Evolutionary conservation across 2,888 invertebrate species (phyloP), one percentile per base, ranked within the genome.

Genomic region (Agapostemon virescens): DNA sequence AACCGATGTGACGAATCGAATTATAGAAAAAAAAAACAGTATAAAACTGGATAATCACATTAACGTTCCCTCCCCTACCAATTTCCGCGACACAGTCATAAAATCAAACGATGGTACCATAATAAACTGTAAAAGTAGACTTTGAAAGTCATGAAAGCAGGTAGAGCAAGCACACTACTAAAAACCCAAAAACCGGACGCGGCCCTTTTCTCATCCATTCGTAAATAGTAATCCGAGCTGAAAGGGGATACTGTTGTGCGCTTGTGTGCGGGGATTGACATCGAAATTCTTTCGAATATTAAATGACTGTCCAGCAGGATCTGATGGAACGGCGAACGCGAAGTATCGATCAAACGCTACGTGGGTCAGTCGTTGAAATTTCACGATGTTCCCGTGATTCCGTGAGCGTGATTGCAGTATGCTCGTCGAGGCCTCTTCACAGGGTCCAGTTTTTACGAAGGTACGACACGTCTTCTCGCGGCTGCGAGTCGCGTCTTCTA

Each of bases 371-470:
- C 26, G 38, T 40, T 75, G 26, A 58, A 73, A 55, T 63, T 78
- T 73, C 45, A 52, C 52, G 55, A 80, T 66, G 26, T 26, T 58
- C 11, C 30, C 36, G 13, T 23, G 58, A 72, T 80, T 61, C 66
- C 30, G 49, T 36, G 36, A 20, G 30, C 67, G 72, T 30, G 58
- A 33, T 69, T 55, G 38, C 45, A 17, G 15, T 52, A 30, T 49
- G 55, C 9, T 63, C n/a, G 40, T 42, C n/a, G 52, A 71, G 74
- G 42, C 69, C 71, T 26, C 67, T 67, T 61, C 78, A n/a, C n/a
- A 49, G 74, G 45, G 67, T 81, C 74, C 67, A 74, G 82, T 81
- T 83, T 83, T 83, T 81, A 83, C 78, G 67, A 73, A 26, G 3
- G n/a, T n/a, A 49, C 67, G 69, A 72, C 77, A 69, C 67, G 69